Evolutionary conservation across 1,140 invertebrate genomes (phyloP).

Genomic region (Drosophila takahashii): DNA sequence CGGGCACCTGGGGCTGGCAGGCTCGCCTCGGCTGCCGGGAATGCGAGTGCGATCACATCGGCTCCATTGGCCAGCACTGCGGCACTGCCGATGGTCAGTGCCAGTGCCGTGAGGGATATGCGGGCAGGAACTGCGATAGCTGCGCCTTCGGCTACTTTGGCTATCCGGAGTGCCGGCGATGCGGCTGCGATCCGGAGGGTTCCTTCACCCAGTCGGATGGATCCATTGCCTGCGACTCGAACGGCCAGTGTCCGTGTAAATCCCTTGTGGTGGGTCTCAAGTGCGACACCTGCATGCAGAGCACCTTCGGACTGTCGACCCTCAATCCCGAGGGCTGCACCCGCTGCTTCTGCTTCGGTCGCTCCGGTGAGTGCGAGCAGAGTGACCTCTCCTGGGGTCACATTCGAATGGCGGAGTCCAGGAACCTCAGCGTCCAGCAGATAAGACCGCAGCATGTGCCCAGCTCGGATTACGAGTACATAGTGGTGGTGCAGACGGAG

Average conservation of each 20-base stretch:
- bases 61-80: conserved; percentile 90
- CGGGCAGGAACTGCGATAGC: conserved; percentile 91
- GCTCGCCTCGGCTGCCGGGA: conserved; percentile 90
- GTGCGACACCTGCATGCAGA: conserved; percentile 93
- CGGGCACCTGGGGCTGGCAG: conserved; percentile 91
- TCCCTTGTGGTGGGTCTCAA: conserved; percentile 88
- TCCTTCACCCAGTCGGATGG: conserved; percentile 87
- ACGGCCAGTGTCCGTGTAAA: conserved; percentile 95
- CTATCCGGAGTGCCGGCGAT: conserved; percentile 94
- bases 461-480: conserved; percentile 79
- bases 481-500: conserved; percentile 76
- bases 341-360: conserved; percentile 95
- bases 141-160: conserved; percentile 95
- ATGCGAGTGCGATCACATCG: conserved; percentile 91
- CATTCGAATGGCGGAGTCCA: conserved; percentile 87
- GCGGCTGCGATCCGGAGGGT: conserved; percentile 91
- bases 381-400: conserved; percentile 92
- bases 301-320: conserved; percentile 91
- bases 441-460: conserved; percentile 58
- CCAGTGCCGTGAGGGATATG: conserved; percentile 92
- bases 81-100: conserved; percentile 91
- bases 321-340: conserved; percentile 93
- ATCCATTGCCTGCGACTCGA: conserved; percentile 90
- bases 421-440: conserved; percentile 86
- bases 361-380: conserved; percentile 91